Conservation (phyloP, 1,140 invertebrate genomes). For the Campoletis sonorensis region DNA sequence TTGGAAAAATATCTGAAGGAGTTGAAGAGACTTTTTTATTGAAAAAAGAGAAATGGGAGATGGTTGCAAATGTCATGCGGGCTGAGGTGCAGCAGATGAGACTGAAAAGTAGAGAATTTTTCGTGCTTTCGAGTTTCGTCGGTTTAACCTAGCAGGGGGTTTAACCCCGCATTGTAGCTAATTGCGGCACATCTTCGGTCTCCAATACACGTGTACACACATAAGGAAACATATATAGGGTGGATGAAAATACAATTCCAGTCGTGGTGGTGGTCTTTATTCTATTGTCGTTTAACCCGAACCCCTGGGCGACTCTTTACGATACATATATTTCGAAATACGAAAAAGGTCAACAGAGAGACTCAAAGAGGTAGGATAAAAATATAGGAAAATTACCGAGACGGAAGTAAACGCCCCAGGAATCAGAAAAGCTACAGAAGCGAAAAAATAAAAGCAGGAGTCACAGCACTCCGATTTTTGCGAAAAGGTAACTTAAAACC, state of each 20-base stretch:
- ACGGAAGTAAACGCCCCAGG: too few species aligned
- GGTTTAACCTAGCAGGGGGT: slow-evolving; percentile 6
- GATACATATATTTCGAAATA: not conserved
- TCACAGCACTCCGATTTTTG: not conserved
- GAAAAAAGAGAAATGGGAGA: too few species aligned
- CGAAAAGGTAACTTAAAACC: slow-evolving; percentile 1
- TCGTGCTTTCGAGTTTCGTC: not conserved
- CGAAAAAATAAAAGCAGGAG: not conserved
- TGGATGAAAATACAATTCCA: not conserved
- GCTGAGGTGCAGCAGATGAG: not conserved
- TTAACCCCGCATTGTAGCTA: slow-evolving; percentile 37
- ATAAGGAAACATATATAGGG: not conserved
- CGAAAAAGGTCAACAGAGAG: not conserved
- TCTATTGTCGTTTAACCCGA: slow-evolving; percentile 17
- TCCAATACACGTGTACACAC: not conserved
- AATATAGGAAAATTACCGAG: not conserved
- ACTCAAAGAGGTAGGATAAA: not conserved
- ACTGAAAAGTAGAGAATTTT: not conserved
- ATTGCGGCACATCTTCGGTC: slow-evolving; percentile 19
- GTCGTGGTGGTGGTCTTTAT: slow-evolving; percentile 15
- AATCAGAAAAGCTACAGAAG: not conserved
- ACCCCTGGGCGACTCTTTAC: not conserved
- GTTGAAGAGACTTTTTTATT: too few species aligned
- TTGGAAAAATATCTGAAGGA: too few species aligned
- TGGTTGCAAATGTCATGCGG: too few species aligned